Conservation (phyloP, 2,113 vertebrate genomes). For the Strix aluco region DNA sequence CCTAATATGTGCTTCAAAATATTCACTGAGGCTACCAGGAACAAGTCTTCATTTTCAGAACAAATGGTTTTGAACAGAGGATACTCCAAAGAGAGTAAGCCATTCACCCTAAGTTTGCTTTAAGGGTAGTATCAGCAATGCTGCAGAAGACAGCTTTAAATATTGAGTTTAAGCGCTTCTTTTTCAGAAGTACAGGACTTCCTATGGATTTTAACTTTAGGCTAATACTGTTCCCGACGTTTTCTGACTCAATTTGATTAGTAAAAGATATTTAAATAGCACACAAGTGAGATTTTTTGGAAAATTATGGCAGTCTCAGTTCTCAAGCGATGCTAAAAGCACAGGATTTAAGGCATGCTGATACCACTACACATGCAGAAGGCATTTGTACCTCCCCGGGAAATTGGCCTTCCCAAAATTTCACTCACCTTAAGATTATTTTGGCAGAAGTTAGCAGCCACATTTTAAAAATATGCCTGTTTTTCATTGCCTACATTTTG, state of each 20-base stretch:
- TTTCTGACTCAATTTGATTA: neutral
- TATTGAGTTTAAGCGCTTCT: neutral
- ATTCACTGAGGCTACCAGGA: neutral
- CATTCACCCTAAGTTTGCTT: neutral
- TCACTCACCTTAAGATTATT: neutral
- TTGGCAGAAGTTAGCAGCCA: neutral
- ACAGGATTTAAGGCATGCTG: neutral
- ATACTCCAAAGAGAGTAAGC: neutral
- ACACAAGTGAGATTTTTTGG: neutral
- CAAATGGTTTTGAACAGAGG: neutral
- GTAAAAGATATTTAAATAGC: neutral
- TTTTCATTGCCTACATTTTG: neutral
- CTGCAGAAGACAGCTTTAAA: neutral
- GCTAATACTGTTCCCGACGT: neutral
- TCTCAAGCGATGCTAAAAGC: neutral
- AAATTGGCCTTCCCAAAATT: neutral
- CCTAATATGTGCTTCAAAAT: neutral
- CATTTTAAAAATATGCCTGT: neutral
- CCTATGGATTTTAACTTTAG: neutral
- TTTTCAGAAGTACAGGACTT: neutral
- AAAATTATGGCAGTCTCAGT: neutral
- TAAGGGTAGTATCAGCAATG: neutral
- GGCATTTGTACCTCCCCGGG: neutral
- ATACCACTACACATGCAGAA: rapidly evolving
- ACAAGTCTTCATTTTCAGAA: neutral